Evolutionary conservation across 37 sponge, comb jelly and placozoan species (phyloP), one percentile per base, ranked within the genome.

Genomic region (Halisarca cf. caerulea): DNA sequence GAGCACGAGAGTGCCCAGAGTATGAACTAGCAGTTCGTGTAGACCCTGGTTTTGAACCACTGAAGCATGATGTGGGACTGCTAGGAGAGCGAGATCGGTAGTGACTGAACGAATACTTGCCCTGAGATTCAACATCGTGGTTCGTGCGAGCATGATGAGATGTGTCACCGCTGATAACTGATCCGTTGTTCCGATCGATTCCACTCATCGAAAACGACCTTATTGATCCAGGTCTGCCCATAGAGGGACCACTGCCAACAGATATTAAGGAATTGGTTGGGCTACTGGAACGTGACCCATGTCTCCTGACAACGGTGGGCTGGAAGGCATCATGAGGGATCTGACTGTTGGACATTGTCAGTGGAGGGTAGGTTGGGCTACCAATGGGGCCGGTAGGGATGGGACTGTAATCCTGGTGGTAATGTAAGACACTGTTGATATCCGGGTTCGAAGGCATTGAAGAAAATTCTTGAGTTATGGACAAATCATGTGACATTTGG

Each of bases 201-300:
- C 77, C 77, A 40, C 77, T 7, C 0, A 74, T 6, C 9, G 77
- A 71, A 37, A 34, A 20, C 21, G 39, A 38, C 39, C 72, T 23
- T 37, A 71, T 41, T 0, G 77, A 74, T 1, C 25, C 24, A 5
- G 77, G 44, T 41, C 45, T 6, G 30, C 64, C 42, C 77, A 74
- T 74, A 21, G 77, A 74, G 17, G 77, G 77, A 4, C 42, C 45
- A 6, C 77, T 74, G 21, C 77, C 77, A 5, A 74, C 77, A 25
- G 77, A 74, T 7, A 74, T 74, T 11, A 74, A 21, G 43, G 77
- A 74, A n/a, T 40, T 44, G 42, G 77, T 74, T 41, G 77, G 77
- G 45, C 77, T 74, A 43, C 77, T 74, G 32, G 77, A 74, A 1
- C 77, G 42, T 44, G 77, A 74, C 9, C 44, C 44, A 17, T 40